Conservation (phyloP, 2,888 invertebrate species). For the Tineola bisselliella region DNA sequence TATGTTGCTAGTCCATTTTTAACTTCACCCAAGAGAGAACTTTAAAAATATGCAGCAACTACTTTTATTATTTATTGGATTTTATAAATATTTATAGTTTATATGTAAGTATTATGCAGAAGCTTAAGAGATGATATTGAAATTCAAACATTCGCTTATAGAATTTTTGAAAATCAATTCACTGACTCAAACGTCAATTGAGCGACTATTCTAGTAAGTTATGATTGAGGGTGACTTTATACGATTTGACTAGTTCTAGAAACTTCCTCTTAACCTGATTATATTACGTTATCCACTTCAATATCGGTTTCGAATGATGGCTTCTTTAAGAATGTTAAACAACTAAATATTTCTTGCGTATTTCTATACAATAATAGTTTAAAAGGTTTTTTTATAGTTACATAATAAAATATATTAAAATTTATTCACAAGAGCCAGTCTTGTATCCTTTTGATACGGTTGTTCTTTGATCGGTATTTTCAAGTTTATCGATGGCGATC, state of each 20-base stretch:
- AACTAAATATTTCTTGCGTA: too few relatives aligned
- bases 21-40: conserved; percentile 19
- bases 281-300: background rate
- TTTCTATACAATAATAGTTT: too few relatives aligned
- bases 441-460: too few relatives aligned
- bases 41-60: conserved; percentile 28
- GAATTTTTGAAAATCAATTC: background rate
- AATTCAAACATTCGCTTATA: background rate
- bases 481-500: too few relatives aligned
- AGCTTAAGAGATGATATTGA: background rate
- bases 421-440: too few relatives aligned
- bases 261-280: conserved; percentile 17
- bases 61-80: conserved; percentile 34
- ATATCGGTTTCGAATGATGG: background rate
- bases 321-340: background rate
- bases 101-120: background rate
- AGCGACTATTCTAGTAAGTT: background rate
- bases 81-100: background rate
- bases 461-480: too few relatives aligned
- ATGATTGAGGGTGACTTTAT: conserved; percentile 41
- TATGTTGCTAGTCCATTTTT: conserved; percentile 28
- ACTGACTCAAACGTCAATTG: conserved; percentile 1
- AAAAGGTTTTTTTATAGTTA: too few relatives aligned
- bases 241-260: conserved; percentile 32
- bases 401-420: too few relatives aligned